Conservation (phyloP, 2,797 vertebrate genomes). For the Enteromius afrohamiltoni region DNA sequence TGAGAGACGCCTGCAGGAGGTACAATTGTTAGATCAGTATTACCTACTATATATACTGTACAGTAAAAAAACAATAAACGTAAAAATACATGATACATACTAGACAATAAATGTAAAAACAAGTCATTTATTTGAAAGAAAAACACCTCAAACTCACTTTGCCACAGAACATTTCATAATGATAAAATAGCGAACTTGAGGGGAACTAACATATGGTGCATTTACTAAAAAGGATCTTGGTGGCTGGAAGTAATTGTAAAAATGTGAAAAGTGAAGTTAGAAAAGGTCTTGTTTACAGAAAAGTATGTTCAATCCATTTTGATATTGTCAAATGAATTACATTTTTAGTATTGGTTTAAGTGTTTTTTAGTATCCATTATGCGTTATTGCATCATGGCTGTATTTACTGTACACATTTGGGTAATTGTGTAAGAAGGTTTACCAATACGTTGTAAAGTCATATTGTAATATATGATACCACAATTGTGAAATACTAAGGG, state of each 20-base stretch:
- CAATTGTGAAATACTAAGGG: not conserved
- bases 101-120: not conserved
- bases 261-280: slow-evolving; percentile 1
- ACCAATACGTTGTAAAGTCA: not conserved
- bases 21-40: slow-evolving; percentile 61
- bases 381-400: not conserved
- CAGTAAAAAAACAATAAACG: not conserved
- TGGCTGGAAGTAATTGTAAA: slow-evolving; percentile 1
- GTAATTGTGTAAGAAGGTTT: not conserved
- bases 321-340: not conserved
- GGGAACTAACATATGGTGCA: not conserved
- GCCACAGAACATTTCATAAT: not conserved
- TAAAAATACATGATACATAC: not conserved
- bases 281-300: not conserved
- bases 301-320: not conserved
- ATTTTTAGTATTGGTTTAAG: not conserved
- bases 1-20: slow-evolving; percentile 93
- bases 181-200: not conserved
- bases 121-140: not conserved
- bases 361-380: not conserved
- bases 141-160: not conserved
- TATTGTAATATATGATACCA: not conserved
- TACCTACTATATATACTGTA: not conserved
- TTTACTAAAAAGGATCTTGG: not conserved
- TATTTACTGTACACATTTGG: too few species aligned